Conservation (phyloP, 2,113 vertebrate genomes). For the pig (Sus scrofa) region DNA sequence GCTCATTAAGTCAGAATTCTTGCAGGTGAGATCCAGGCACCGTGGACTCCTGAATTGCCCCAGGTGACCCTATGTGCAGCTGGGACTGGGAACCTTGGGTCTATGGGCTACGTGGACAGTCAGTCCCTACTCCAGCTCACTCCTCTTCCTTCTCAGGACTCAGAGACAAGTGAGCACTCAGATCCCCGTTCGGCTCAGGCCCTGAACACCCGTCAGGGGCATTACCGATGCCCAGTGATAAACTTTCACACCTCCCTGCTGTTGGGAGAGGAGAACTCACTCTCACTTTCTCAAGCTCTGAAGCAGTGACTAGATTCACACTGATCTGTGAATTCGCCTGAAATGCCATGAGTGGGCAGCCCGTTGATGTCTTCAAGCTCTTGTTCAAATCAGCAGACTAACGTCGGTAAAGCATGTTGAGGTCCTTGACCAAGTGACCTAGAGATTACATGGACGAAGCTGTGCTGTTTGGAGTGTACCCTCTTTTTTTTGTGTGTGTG, state of each 20-base stretch:
- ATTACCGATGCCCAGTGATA: neutral
- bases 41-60: too few relatives aligned
- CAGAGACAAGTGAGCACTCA: neutral
- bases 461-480: neutral
- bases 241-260: neutral
- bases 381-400: conserved; percentile 6
- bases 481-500: too few relatives aligned
- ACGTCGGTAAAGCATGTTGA: neutral
- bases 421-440: neutral
- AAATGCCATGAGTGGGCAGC: neutral
- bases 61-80: neutral
- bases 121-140: neutral
- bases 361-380: neutral
- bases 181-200: neutral
- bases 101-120: neutral
- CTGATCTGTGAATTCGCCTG: conserved; percentile 35
- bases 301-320: neutral
- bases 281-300: neutral
- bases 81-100: neutral
- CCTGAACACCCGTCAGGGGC: too few relatives aligned
- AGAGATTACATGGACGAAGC: neutral
- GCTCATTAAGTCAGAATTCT: neutral
- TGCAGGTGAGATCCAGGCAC: neutral
- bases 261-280: neutral
- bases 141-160: neutral